Base-by-base conservation (phyloP, 2,888 invertebrate species). In the Pecten maximus region DNA sequence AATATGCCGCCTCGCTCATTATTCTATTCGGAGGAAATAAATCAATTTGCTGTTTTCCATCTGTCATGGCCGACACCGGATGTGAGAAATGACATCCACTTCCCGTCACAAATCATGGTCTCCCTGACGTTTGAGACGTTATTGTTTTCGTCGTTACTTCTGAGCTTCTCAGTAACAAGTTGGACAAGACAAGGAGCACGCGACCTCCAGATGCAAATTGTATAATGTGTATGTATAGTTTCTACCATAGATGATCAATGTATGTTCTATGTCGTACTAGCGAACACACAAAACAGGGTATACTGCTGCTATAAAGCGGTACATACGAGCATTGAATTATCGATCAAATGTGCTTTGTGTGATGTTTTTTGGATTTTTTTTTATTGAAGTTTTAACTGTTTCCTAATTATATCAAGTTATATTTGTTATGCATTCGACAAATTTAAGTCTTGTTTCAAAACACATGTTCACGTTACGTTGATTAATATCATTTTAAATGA, bases 31-130 rank as follows among this genome's bases (percentile, higher is more conserved):
- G 28, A 28, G 28, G 10, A 10, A 74, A 74, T 74, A 74, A 74
- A 74, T 74, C 74, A 74, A 28, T 74, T 10, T 35, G 28, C 74
- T 74, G 74, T 28, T 74, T 74, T 74, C 74, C 35, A 28, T 35
- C 74, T 74, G 74, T 74, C 74, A 74, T 74, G 74, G 35, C 74
- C 74, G 74, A 74, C 74, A 74, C 74, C 74, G 74, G 74, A 74
- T 74, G 74, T 74, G 74, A 74, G 74, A 74, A 74, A 74, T 74
- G 74, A 74, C 74, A 74, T 35, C 74, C 74, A 74, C 74, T 74
- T 74, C 74, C 74, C 35, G 74, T 74, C 74, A 74, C 23, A 74
- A 35, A 28, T 35, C 74, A 74, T 74, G 74, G 74, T 74, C 74
- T 74, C 35, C 28, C 74, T 74, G 74, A 74, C 74, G 74, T 74